Conservation (phyloP, 2,888 invertebrate species). For the Hylaea fasciaria region DNA sequence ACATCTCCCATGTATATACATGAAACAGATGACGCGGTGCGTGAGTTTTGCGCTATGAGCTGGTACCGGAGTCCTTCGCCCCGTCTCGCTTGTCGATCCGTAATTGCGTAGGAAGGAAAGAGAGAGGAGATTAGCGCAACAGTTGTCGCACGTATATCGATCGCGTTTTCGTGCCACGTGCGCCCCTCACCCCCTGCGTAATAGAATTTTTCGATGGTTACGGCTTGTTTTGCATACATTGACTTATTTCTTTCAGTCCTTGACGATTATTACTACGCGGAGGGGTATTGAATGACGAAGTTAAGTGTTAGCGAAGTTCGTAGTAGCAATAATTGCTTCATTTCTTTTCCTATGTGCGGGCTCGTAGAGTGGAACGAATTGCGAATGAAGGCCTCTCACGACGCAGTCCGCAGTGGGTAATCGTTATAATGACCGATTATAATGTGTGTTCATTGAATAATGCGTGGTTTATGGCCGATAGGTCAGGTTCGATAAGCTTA, state of each 20-base stretch:
- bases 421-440: conserved; percentile 21
- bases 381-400: conserved; percentile 31
- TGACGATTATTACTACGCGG: conserved; percentile 26
- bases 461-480: conserved; percentile 4
- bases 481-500: not conserved
- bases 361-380: conserved; percentile 60
- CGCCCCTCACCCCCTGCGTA: conserved; percentile 54
- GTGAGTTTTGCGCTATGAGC: conserved; percentile 76
- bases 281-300: conserved; percentile 41
- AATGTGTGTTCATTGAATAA: conserved; percentile 16
- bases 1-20: conserved; percentile 32
- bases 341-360: conserved; percentile 55
- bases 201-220: conserved; percentile 51
- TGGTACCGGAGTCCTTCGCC: conserved; percentile 65
- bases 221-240: conserved; percentile 45
- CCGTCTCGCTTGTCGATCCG: conserved; percentile 48
- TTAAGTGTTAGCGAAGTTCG: conserved; percentile 27
- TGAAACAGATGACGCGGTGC: conserved; percentile 62
- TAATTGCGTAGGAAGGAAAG: conserved; percentile 42
- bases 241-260: conserved; percentile 27
- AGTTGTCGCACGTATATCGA: conserved; percentile 81
- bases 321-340: conserved; percentile 62
- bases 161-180: conserved; percentile 71
- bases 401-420: conserved; percentile 23
- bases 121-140: conserved; percentile 71